These are phyloP conservation scores for Lepidurus arcticus DNA, from an alignment of 1,140 invertebrate genomes.

Conservation along the genomic window DNA sequence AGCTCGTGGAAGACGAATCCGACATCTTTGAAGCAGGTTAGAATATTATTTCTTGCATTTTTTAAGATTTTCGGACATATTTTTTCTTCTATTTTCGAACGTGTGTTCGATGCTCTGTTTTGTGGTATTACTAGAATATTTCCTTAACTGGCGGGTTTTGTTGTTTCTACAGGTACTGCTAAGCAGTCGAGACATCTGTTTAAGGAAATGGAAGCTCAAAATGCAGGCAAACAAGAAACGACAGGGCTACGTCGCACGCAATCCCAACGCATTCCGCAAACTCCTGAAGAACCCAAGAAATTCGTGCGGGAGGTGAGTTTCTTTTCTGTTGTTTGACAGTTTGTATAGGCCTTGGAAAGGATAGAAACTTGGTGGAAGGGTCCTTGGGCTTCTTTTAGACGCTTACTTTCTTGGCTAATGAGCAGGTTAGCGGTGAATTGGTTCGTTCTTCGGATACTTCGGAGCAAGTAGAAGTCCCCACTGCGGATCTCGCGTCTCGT, in stretches of 20 bases:
- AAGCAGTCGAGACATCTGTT: constrained; percentile 80
- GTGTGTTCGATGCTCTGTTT: not conserved
- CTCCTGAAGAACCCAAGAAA: not conserved
- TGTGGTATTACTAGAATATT: not conserved
- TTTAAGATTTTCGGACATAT: not conserved
- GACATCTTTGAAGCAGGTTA: constrained; percentile 75
- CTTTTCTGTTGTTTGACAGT: not conserved
- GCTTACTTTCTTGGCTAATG: constrained; percentile 32
- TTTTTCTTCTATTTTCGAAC: constrained; percentile 6
- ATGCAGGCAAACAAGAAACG: constrained; percentile 28
- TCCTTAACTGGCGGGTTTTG: constrained; percentile 25
- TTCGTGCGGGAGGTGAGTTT: constrained; percentile 6
- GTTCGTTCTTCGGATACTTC: constrained; percentile 62
- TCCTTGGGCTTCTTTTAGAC: not conserved
- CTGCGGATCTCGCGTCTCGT: constrained; percentile 70
- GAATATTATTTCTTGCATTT: constrained; percentile 11
- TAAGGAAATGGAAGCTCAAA: constrained; percentile 68
- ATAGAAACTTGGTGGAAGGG: no score
- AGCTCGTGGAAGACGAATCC: constrained; percentile 62
- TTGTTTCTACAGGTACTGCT: constrained; percentile 60
- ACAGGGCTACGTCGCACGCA: constrained; percentile 26
- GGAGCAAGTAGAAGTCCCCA: constrained; percentile 70
- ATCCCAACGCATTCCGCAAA: constrained; percentile 32
- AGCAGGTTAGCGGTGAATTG: constrained; percentile 60
- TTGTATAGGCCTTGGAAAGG: not conserved